Evolutionary conservation across 2,797 vertebrate genomes (phyloP).

Genomic region (Rhadinocentrus ornatus): DNA sequence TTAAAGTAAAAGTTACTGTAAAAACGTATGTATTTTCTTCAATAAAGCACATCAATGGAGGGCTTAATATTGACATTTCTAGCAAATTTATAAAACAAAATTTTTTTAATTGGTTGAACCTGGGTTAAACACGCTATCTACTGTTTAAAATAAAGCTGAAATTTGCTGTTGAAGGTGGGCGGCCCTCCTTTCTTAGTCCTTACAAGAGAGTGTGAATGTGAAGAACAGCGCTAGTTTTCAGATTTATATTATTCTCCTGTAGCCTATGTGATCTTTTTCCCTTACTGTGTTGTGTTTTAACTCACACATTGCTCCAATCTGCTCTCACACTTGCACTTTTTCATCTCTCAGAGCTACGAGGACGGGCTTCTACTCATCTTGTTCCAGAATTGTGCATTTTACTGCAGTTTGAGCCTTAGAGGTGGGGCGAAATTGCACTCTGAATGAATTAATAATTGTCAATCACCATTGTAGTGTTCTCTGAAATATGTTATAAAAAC

Average conservation of each 20-base stretch:
- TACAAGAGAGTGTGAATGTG: not conserved
- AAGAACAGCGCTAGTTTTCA: not conserved
- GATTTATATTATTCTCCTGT: not conserved
- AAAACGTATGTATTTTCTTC: not conserved
- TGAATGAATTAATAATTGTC: too few species aligned
- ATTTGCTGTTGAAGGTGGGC: not conserved
- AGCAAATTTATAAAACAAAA: not conserved
- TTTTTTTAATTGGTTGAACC: not conserved
- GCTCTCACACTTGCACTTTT: not conserved
- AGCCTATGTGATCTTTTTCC: not conserved
- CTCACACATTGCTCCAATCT: not conserved
- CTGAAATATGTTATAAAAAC: not conserved
- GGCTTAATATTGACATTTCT: not conserved
- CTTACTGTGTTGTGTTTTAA: not conserved
- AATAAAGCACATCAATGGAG: not conserved
- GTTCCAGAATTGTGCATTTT: too few species aligned
- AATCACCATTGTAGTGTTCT: not conserved
- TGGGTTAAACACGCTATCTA: too few species aligned
- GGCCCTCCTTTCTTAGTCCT: not conserved
- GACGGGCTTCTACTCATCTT: not conserved
- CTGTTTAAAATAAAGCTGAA: not conserved
- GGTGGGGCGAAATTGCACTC: too few species aligned
- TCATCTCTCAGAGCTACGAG: too few species aligned
- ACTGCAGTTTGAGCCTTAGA: too few species aligned
- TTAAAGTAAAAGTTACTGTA: not conserved